Percentiles rank a stretch among this genome's conserved stretches.
Evolutionary conservation across 2,888 invertebrate genomes (phyloP).

Genomic region (Polymixis flavicincta): DNA sequence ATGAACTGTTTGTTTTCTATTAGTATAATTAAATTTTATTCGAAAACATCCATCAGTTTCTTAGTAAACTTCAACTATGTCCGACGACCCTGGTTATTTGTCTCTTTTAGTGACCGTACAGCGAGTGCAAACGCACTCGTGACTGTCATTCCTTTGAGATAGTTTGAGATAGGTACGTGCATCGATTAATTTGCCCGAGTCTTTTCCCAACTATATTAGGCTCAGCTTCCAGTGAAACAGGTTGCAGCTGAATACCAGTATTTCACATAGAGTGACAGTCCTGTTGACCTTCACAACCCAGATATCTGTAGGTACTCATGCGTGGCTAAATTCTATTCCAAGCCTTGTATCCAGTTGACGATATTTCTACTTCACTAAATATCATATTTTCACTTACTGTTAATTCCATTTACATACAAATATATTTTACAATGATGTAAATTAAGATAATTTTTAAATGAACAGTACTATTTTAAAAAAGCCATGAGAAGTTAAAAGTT

Average conservation of each 20-base stretch:
- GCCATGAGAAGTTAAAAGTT: background rate
- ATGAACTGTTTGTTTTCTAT: too few species aligned
- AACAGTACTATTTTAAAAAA: background rate
- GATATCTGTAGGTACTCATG: too few species aligned
- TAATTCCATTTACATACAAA: background rate
- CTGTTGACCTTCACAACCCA: background rate
- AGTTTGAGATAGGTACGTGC: background rate
- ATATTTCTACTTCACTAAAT: background rate
- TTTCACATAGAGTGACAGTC: background rate
- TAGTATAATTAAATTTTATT: too few species aligned
- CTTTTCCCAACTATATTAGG: background rate
- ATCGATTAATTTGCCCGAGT: background rate
- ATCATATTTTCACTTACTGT: background rate
- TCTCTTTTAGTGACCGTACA: too few species aligned
- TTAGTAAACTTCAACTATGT: too few species aligned
- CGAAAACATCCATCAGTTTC: too few species aligned
- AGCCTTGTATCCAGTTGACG: background rate
- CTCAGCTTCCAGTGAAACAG: background rate
- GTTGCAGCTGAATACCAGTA: too few species aligned
- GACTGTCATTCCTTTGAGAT: background rate
- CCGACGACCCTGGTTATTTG: too few species aligned
- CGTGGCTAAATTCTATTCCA: too few species aligned
- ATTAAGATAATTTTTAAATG: background rate
- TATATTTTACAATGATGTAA: background rate
- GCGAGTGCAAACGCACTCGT: too few species aligned